Evolutionary conservation across 1,140 invertebrate species (phyloP), one percentile per base, ranked within the genome.

Genomic region (Bombus huntii): DNA sequence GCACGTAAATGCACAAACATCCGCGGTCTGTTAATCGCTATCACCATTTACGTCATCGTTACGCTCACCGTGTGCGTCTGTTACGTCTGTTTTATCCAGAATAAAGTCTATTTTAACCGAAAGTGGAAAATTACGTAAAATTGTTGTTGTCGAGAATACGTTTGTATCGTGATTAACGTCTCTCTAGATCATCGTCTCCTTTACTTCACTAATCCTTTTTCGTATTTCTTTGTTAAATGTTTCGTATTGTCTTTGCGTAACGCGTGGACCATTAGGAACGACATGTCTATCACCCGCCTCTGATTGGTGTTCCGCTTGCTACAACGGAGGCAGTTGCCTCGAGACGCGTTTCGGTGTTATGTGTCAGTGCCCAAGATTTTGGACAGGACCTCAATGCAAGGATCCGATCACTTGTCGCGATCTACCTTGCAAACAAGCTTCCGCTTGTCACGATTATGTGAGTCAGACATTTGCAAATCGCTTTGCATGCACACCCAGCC

Each of bases 261-360:
- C 34, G 42, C 25, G 37, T 65, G 70, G 42, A 44, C 44, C 5
- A 31, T 87, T 76, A 94, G 93, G 93, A 76, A 82, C 89, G 10
- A 91, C 84, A 34, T 94, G 92, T 79, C 85, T 87, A 53, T 88
- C 91, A 84, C 70, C 90, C 28, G 62, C 89, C 57, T 88, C 91
- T 34, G 90, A 90, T 68, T 89, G 90, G 91, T 94, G 93, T 68
- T 76, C 91, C 76, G 96, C 96, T 18, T 97, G 97, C 92, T 90
- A 94, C 86, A 97, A 97, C 92, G 96, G 96, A 25, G 97, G 96
- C 39, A 95, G 92, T 39, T 97, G 97, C 92, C 92, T 95, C 53
- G 96, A 97, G 91, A 93, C 94, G 22, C 92, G 95, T 57, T 95
- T 95, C 87, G 94, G 93, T n/a, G 96, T 95, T 87, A 92, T 92